phyloP scores from a whole-genome alignment of 1,140 invertebrate species.

The Holotrichia oblita region DNA sequence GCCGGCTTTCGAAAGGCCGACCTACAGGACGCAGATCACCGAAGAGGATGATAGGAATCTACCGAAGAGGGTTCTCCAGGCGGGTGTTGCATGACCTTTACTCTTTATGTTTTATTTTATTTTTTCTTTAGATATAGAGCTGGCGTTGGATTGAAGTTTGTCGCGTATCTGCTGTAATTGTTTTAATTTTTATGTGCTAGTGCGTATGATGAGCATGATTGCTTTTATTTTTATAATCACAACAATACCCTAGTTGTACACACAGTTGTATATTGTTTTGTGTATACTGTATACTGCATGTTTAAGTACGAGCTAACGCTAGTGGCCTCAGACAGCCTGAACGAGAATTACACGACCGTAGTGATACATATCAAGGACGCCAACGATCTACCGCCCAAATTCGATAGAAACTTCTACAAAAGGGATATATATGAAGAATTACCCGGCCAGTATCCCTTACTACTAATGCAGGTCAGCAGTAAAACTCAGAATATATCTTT shows the following conservation, averaged over 20 bases:
- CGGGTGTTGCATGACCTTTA: constrained; percentile 54
- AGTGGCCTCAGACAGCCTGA: constrained; percentile 86
- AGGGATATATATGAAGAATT: constrained; percentile 74
- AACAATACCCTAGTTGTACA: no score
- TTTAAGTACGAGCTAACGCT: constrained; percentile 85
- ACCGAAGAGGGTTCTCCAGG: constrained; percentile 92
- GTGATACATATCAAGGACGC: no score
- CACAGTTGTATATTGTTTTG: constrained; percentile 25
- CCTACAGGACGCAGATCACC: constrained; percentile 94
- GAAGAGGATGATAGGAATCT: constrained; percentile 95
- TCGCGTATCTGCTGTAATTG: no score
- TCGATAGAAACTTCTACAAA: constrained; percentile 75
- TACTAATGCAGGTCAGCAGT: constrained; percentile 69
- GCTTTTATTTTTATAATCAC: no score
- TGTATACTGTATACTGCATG: constrained; percentile 44
- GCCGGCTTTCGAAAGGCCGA: constrained; percentile 90
- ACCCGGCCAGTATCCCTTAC: constrained; percentile 66
- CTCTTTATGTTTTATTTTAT: constrained; percentile 23
- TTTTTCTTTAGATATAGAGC: background rate
- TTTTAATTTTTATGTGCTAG: constrained; percentile 19
- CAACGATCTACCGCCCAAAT: constrained; percentile 84
- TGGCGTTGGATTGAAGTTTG: background rate
- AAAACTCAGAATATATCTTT: background rate
- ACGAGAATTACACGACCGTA: constrained; percentile 83
- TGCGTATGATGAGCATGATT: constrained; percentile 39